Percentiles rank a stretch among this genome's conserved stretches.
Conservation (phyloP, 2,797 vertebrate species). For the Synanceia verrucosa region DNA sequence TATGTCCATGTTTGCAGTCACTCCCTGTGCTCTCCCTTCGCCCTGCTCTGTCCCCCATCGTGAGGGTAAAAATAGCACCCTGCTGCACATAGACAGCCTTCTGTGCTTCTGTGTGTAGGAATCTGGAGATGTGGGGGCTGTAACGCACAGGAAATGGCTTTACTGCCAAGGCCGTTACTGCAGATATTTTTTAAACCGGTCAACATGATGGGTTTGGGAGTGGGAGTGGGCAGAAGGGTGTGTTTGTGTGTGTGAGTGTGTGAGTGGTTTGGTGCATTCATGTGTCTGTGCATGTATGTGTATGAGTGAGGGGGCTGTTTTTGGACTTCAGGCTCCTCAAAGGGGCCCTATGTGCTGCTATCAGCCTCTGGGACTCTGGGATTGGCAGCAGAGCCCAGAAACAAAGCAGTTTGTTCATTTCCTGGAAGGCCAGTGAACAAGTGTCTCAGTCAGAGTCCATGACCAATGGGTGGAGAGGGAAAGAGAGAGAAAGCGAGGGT, state of each 20-base stretch:
- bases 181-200: slow-evolving; percentile 69
- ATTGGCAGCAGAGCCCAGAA: slow-evolving; percentile 61
- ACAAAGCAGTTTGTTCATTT: slow-evolving; percentile 82
- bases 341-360: slow-evolving; percentile 73
- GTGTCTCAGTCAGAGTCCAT: slow-evolving; percentile 67
- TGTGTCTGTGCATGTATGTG: slow-evolving; percentile 45
- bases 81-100: slow-evolving; percentile 62
- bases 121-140: slow-evolving; percentile 72
- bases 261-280: slow-evolving; percentile 25
- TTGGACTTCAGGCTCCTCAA: slow-evolving; percentile 71
- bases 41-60: slow-evolving; percentile 53
- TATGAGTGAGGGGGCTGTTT: slow-evolving; percentile 70
- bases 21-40: slow-evolving; percentile 28
- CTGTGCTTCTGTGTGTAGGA: slow-evolving; percentile 71
- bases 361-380: slow-evolving; percentile 72
- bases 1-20: slow-evolving; percentile 47
- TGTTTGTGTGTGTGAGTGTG: slow-evolving; percentile 56
- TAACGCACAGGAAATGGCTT: slow-evolving; percentile 78
- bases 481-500: slow-evolving; percentile 28
- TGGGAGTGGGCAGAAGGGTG: slow-evolving; percentile 64
- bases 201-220: slow-evolving; percentile 61
- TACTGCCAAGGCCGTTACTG: slow-evolving; percentile 68
- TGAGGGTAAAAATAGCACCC: slow-evolving; percentile 77
- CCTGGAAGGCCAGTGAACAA: slow-evolving; percentile 70
- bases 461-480: slow-evolving; percentile 49